A percentile compares a stretch with the other conserved stretches of the same genome.
Evolutionary conservation across 2,797 vertebrate species (phyloP).

Genomic region (Lutjanus campechanus): DNA sequence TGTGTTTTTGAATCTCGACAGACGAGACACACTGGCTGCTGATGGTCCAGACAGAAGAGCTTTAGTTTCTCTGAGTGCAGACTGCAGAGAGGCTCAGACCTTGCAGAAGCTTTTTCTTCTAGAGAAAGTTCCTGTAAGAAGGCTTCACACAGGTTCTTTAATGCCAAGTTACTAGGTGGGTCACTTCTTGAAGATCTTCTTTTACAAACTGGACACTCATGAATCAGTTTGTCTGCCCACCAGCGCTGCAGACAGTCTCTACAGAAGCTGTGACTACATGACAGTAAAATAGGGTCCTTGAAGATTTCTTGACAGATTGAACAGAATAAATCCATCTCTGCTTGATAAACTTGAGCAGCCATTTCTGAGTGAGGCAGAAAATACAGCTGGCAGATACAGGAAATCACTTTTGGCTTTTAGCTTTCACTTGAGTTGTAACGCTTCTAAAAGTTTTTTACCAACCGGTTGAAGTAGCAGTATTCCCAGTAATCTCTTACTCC

Average conservation of each 20-base stretch:
- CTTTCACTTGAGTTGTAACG: too few relatives aligned
- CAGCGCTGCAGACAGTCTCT: constrained; percentile 38
- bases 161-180: too few relatives aligned
- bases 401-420: background rate
- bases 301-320: constrained; percentile 35
- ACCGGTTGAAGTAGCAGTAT: background rate
- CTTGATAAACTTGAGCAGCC: background rate
- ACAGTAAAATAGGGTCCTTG: constrained; percentile 40
- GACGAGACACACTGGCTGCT: constrained; percentile 40
- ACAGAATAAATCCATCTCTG: constrained; percentile 18
- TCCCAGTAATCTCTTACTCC: too few relatives aligned
- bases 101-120: too few relatives aligned
- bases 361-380: constrained; percentile 2
- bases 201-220: constrained; percentile 13
- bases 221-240: constrained; percentile 17
- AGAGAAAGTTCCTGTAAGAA: constrained; percentile 14
- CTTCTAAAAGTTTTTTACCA: too few relatives aligned
- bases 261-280: constrained; percentile 53
- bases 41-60: constrained; percentile 52
- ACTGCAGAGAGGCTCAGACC: constrained; percentile 18
- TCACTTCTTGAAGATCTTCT: too few relatives aligned
- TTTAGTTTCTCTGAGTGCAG: constrained; percentile 47
- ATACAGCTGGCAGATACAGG: background rate
- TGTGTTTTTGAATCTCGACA: constrained; percentile 44
- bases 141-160: constrained; percentile 12